Base-by-base conservation (phyloP, 23 tunicate genomes). In the Clavelina lepadiformis region DNA sequence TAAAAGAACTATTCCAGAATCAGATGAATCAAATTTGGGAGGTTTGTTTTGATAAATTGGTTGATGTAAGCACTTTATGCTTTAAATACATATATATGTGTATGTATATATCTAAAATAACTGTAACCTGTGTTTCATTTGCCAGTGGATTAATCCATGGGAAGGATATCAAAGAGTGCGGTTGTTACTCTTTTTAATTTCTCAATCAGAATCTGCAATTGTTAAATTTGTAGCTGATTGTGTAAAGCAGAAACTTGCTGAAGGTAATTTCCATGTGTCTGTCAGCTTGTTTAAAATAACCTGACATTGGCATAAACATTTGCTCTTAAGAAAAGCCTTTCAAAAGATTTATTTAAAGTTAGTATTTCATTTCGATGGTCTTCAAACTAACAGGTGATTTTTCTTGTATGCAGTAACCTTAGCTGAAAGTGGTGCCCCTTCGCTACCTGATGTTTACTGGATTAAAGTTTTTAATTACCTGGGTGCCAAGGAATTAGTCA, bases 21-120 rank as follows among this genome's bases (percentile, higher is more conserved):
- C 95, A 86, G 46, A 53, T 86, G 1, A 2, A 33, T 0, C 78
- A 72, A 33, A 78, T 86, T 45, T 86, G 95, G 95, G 32, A 77
- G 56, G 95, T 86, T 37, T 7, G 95, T 27, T 3, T 4, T 11
- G 30, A 2, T 33, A 31, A 31, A 49, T 7, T 38, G 28, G n/a
- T 31, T 41, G 21, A 6, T 29, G 21, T 7, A 26, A 24, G 53
- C n/a, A n/a, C n/a, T n/a, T n/a, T n/a, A n/a, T n/a, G n/a, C n/a
- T n/a, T n/a, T n/a, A n/a, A n/a, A n/a, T n/a, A n/a, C n/a, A n/a
- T n/a, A n/a, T n/a, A n/a, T n/a, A n/a, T n/a, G n/a, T n/a, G n/a
- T n/a, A n/a, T n/a, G n/a, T n/a, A n/a, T n/a, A n/a, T n/a, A n/a
- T n/a, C n/a, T n/a, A n/a, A 68, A 22, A 56, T 21, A 50, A 7